Conservation (phyloP, 2,888 invertebrate genomes). For the Osmoderma eremita region DNA sequence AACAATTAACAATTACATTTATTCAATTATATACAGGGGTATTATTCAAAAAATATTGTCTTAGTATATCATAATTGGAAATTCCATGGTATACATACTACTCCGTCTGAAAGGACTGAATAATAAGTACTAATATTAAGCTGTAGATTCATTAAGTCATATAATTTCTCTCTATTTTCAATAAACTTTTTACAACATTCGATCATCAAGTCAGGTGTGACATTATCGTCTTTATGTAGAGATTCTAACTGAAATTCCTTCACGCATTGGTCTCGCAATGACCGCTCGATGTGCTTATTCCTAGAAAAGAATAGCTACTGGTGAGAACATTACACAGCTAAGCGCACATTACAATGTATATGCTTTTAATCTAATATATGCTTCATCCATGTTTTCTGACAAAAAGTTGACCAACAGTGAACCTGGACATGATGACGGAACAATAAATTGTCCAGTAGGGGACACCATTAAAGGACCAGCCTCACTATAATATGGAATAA, state of each 20-base stretch:
- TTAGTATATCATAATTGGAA: conserved; percentile 57
- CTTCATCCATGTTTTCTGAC: conserved; percentile 78
- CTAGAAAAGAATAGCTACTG: conserved; percentile 63
- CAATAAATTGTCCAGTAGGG: conserved; percentile 92
- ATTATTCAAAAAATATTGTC: neutral
- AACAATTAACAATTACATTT: neutral
- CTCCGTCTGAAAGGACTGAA: conserved; percentile 89
- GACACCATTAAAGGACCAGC: conserved; percentile 94
- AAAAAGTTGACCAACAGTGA: conserved; percentile 87
- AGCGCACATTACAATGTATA: conserved; percentile 74
- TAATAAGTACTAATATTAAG: conserved; percentile 90
- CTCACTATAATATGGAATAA: conserved; percentile 71
- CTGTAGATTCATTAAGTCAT: conserved; percentile 72
- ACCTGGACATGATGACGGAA: conserved; percentile 91
- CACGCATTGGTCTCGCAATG: conserved; percentile 74
- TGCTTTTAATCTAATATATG: conserved; percentile 75
- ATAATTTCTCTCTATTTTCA: conserved; percentile 63
- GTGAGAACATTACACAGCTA: conserved; percentile 9
- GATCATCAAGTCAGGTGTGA: conserved; percentile 91
- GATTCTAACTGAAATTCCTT: conserved; percentile 74
- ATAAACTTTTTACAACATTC: conserved; percentile 81
- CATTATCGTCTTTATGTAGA: conserved; percentile 90
- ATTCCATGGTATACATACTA: conserved; percentile 94
- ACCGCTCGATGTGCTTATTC: conserved; percentile 83
- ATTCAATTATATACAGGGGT: conserved; percentile 9